Evolutionary conservation across 2,113 vertebrate genomes (phyloP).

Genomic region (Lagenorhynchus albirostris): DNA sequence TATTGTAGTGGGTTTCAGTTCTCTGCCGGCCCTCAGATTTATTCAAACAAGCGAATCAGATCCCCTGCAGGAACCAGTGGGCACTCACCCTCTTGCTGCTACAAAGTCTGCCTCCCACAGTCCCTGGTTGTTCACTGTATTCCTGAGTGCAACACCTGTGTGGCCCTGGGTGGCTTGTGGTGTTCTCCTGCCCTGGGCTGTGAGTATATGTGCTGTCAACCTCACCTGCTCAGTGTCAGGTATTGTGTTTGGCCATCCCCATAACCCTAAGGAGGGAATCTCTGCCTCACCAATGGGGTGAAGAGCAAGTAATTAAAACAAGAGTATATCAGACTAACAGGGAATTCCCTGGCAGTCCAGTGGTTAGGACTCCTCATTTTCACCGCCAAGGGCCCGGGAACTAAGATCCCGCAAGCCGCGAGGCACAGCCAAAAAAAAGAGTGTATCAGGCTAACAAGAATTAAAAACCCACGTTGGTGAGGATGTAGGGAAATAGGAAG

Average conservation of each 20-base stretch:
- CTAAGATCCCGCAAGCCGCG: neutral
- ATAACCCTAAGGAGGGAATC: neutral
- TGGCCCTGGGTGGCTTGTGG: neutral
- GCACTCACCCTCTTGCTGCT: neutral
- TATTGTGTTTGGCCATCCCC: neutral
- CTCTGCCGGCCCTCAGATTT: neutral
- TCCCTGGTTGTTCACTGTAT: neutral
- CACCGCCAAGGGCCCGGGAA: neutral
- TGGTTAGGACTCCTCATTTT: neutral
- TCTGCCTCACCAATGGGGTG: neutral
- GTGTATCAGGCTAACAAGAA: neutral
- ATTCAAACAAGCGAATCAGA: neutral
- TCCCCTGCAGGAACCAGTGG: neutral
- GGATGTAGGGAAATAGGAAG: neutral
- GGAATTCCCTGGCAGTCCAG: neutral
- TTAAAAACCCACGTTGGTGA: neutral
- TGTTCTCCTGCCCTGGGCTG: neutral
- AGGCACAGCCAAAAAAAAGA: neutral
- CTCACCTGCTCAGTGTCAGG: neutral
- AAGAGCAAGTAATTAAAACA: neutral
- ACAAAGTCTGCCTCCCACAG: neutral
- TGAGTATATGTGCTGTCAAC: neutral
- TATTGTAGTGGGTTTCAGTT: neutral
- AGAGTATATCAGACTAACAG: neutral
- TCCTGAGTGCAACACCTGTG: neutral